Evolutionary conservation across 2,797 vertebrate genomes (phyloP).

Genomic region (Ambastaia sidthimunki): DNA sequence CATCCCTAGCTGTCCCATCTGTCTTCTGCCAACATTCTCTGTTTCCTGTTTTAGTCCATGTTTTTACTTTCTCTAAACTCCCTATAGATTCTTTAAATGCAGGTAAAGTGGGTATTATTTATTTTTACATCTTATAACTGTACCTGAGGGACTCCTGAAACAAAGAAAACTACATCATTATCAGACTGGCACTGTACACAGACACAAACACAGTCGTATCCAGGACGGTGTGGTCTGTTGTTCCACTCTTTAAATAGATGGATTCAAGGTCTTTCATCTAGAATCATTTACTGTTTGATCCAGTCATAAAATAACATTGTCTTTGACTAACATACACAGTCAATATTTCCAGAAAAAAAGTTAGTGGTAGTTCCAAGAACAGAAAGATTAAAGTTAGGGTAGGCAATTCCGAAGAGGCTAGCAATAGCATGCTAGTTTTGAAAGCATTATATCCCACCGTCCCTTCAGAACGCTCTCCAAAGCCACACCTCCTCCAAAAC

Average conservation of each 20-base stretch:
- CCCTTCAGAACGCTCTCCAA: too few relatives aligned
- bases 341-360: too few relatives aligned
- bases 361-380: too few relatives aligned
- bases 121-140: background rate
- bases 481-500: too few relatives aligned
- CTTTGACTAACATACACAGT: constrained; percentile 37
- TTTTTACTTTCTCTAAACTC: background rate
- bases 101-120: background rate
- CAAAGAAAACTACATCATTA: constrained; percentile 38
- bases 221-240: constrained; percentile 51
- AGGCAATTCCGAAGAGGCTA: too few relatives aligned
- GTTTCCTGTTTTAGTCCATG: constrained; percentile 3
- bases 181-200: constrained; percentile 42
- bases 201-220: constrained; percentile 53
- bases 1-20: too few relatives aligned
- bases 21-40: constrained; percentile 1
- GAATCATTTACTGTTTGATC: constrained; percentile 48
- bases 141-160: constrained; percentile 37
- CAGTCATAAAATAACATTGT: constrained; percentile 51
- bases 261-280: constrained; percentile 38
- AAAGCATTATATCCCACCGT: too few relatives aligned
- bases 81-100: background rate
- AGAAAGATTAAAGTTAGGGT: too few relatives aligned
- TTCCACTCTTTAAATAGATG: constrained; percentile 36
- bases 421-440: too few relatives aligned